phyloP scores from a whole-genome alignment of 2,888 invertebrate genomes.

The Campoplex nolae region DNA sequence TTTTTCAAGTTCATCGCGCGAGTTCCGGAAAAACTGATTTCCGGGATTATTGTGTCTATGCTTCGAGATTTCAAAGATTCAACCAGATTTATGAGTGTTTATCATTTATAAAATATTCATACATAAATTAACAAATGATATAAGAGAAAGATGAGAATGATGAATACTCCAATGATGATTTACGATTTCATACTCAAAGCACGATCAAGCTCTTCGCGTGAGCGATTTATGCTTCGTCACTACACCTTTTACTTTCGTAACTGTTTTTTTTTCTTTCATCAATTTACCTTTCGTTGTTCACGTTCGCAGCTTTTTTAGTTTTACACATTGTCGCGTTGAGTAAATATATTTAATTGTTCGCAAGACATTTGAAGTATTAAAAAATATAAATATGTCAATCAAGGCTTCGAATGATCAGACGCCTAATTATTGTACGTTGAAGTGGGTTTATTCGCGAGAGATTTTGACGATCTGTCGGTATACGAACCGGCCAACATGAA shows the following conservation, averaged over 20 bases:
- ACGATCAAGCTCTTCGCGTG: neutral
- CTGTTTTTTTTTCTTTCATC: neutral
- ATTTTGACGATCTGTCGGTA: conserved; percentile 39
- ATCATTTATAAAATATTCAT: conserved; percentile 28
- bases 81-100: conserved; percentile 42
- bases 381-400: neutral
- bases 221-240: neutral
- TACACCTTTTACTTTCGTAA: neutral
- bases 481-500: neutral
- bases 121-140: neutral
- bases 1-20: neutral
- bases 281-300: neutral
- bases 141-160: neutral
- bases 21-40: conserved; percentile 38
- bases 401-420: neutral
- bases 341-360: neutral
- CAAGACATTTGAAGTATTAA: neutral
- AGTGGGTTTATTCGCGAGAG: conserved; percentile 19
- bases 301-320: neutral
- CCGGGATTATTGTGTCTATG: conserved; percentile 42
- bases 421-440: conserved; percentile 15
- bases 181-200: neutral
- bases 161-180: neutral
- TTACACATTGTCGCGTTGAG: neutral
- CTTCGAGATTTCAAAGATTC: conserved; percentile 17